These are phyloP conservation scores for Oceanodroma leucorhoa DNA, from an alignment of 2,797 vertebrate genomes.

Conservation along the genomic window DNA sequence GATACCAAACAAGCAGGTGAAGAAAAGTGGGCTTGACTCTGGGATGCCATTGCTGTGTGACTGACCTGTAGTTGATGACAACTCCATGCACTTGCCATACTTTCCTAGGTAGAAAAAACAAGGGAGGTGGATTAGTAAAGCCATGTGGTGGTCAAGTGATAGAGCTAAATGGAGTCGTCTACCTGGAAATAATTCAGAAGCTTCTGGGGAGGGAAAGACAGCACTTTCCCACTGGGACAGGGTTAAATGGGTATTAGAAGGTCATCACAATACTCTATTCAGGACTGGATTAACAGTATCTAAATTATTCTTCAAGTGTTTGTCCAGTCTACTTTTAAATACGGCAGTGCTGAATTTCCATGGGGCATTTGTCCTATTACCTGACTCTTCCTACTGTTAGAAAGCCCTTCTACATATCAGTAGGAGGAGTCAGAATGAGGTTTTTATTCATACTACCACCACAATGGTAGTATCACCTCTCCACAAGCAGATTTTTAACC, in stretches of 20 bases:
- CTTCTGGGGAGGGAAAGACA: neutral
- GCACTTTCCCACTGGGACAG: neutral
- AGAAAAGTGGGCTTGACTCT: neutral
- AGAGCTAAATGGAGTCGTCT: neutral
- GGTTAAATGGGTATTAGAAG: neutral
- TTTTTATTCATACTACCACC: neutral
- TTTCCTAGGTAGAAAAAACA: neutral
- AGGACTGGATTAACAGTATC: neutral
- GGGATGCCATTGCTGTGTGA: neutral
- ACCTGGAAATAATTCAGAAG: neutral
- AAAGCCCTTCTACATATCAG: neutral
- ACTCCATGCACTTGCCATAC: neutral
- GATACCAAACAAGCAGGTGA: neutral
- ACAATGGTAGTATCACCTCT: neutral
- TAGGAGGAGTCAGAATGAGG: neutral
- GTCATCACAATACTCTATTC: neutral
- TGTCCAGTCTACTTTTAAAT: neutral
- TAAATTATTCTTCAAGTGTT: neutral
- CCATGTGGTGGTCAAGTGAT: neutral
- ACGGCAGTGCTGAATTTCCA: neutral
- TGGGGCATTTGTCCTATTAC: neutral
- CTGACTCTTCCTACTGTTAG: neutral
- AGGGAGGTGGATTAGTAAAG: neutral
- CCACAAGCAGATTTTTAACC: neutral
- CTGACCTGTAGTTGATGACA: neutral